Evolutionary conservation across 2,888 invertebrate genomes (phyloP), one percentile per base, ranked within the genome.

Genomic region (Oscheius sp.): DNA sequence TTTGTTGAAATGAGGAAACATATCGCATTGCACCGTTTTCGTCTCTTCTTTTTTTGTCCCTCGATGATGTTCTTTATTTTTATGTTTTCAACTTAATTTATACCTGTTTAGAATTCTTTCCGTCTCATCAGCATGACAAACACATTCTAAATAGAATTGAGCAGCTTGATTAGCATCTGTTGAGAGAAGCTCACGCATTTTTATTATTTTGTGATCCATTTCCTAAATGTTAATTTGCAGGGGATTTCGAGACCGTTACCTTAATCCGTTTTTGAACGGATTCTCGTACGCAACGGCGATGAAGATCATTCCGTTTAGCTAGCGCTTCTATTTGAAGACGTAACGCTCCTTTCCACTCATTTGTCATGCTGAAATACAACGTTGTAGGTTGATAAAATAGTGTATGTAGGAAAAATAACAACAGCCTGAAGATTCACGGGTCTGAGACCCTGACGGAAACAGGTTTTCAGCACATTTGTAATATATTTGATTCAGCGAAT

Each of bases 271-370:
- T 68, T 1, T 67, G 65, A 8, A 76, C 61, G 2, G 68, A 65
- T 9, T 70, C 63, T 8, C 62, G 38, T 8, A 64, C 63, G 9
- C 68, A 72, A 36, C 72, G 69, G 12, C 73, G 59, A 59, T 80
- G 76, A 33, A 73, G 47, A 45, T 80, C 80, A 72, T 81, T 81
- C 30, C 80, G 47, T 62, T 75, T 76, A 6, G 80, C 79, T 6
- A 82, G 70, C 1, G 74, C 72, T 67, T 82, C 81, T 17, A 80
- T 79, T 67, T 78, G 79, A 1, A 77, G 72, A 1, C 81, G 76
- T 6, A 81, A 71, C 5, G 81, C 80, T 50, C 74, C 73, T 70
- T 74, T 76, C 76, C 76, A 76, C 32, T 76, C 76, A 22, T 41
- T 24, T 49, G 49, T 32, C 67, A 49, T 57, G n/a, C 44, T n/a